Evolutionary conservation across 2,113 vertebrate species (phyloP).

Genomic region (Menura novaehollandiae): DNA sequence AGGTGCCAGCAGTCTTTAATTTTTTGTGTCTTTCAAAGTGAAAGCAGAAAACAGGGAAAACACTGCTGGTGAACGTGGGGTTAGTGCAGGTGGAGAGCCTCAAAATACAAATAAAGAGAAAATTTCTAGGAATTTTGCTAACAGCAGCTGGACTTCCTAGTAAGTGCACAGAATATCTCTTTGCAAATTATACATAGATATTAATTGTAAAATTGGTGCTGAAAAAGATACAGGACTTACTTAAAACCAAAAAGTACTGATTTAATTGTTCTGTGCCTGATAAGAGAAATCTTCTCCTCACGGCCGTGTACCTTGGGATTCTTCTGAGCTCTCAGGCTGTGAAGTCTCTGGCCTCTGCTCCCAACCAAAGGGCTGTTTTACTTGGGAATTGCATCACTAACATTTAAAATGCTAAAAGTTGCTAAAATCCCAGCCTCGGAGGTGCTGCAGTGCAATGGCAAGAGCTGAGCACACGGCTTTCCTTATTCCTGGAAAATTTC

Average conservation of each 20-base stretch:
- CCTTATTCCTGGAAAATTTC: background rate
- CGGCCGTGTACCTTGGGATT: rapidly evolving
- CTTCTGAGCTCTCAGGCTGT: background rate
- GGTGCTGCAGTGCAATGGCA: background rate
- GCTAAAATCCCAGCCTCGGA: background rate
- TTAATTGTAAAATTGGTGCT: background rate
- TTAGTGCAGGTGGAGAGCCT: background rate
- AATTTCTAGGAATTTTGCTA: background rate
- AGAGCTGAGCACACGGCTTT: background rate
- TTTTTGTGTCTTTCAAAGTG: background rate
- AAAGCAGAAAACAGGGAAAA: background rate
- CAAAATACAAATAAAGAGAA: background rate
- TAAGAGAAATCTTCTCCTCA: background rate
- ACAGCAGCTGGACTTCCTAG: background rate
- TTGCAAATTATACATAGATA: background rate
- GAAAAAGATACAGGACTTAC: background rate
- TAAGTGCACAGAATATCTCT: background rate
- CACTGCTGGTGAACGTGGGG: background rate
- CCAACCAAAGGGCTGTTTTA: background rate
- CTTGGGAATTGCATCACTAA: background rate
- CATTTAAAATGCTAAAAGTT: background rate
- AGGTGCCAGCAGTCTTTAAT: background rate
- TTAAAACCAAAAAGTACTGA: background rate
- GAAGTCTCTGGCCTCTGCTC: background rate
- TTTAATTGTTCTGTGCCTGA: background rate